Conservation (phyloP, 2,113 vertebrate species). For the Anolis sagrei region DNA sequence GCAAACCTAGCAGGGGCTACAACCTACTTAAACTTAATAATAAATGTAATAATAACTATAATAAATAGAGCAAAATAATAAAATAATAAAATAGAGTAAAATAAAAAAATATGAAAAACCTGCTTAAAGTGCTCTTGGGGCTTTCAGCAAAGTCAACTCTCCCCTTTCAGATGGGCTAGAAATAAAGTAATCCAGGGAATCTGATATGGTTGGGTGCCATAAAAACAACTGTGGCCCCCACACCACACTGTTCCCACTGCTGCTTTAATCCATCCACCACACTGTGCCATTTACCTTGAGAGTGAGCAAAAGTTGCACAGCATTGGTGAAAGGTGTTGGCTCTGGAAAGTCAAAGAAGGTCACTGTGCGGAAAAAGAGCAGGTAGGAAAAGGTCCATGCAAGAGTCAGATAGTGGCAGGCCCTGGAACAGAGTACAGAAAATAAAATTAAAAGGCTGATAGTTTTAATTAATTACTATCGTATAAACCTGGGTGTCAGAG, state of each 20-base stretch:
- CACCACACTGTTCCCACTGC: not conserved
- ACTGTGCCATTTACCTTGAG: constrained; percentile 80
- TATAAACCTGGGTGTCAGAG: not conserved
- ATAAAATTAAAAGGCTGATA: not conserved
- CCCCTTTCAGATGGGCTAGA: too few species aligned
- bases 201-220: too few species aligned
- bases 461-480: not conserved
- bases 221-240: too few species aligned
- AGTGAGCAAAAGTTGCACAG: constrained; percentile 88
- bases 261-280: not conserved
- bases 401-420: constrained; percentile 82
- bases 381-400: constrained; percentile 89
- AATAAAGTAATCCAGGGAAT: too few species aligned
- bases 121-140: too few species aligned
- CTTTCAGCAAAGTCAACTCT: too few species aligned
- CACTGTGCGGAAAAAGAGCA: constrained; percentile 87
- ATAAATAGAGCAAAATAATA: too few species aligned
- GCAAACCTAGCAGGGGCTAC: too few species aligned
- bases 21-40: too few species aligned
- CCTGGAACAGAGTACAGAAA: constrained; percentile 63
- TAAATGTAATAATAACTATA: too few species aligned
- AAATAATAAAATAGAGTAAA: too few species aligned
- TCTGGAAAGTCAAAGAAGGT: constrained; percentile 79
- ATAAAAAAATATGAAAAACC: too few species aligned
- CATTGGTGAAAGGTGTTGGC: constrained; percentile 88